phyloP scores from a whole-genome alignment of 1,140 invertebrate genomes.

The Mercenaria mercenaria region DNA sequence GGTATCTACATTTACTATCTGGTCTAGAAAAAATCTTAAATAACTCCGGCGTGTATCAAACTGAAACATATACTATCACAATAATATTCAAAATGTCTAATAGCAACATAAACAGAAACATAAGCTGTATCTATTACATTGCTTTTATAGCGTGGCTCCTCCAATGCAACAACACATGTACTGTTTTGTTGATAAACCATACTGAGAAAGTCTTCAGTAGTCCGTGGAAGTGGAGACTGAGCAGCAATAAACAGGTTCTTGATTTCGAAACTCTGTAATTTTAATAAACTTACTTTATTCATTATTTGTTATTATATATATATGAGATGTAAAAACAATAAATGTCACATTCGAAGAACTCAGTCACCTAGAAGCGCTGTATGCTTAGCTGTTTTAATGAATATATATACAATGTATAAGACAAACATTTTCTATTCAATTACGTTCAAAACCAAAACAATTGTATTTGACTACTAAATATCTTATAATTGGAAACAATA shows the following conservation, averaged over 20 bases:
- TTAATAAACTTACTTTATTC: neutral
- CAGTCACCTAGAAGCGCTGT: neutral
- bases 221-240: conserved; percentile 15
- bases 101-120: too few relatives aligned
- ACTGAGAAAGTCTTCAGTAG: neutral
- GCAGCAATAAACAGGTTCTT: conserved; percentile 12
- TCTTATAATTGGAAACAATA: too few relatives aligned
- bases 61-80: too few relatives aligned
- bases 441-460: too few relatives aligned
- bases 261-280: conserved; percentile 28
- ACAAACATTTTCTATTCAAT: neutral
- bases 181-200: neutral
- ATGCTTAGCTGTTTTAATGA: neutral
- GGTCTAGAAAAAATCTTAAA: too few relatives aligned
- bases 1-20: too few relatives aligned
- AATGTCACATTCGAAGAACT: neutral
- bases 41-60: too few relatives aligned
- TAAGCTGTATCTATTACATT: neutral
- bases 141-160: neutral
- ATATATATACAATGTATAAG: neutral
- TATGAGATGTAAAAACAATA: neutral
- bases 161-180: conserved; percentile 7
- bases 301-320: neutral
- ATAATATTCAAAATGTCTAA: too few relatives aligned
- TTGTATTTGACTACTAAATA: too few relatives aligned